These are phyloP conservation scores for Carassius carassius DNA, from an alignment of 2,113 vertebrate genomes.

Conservation along the genomic window DNA sequence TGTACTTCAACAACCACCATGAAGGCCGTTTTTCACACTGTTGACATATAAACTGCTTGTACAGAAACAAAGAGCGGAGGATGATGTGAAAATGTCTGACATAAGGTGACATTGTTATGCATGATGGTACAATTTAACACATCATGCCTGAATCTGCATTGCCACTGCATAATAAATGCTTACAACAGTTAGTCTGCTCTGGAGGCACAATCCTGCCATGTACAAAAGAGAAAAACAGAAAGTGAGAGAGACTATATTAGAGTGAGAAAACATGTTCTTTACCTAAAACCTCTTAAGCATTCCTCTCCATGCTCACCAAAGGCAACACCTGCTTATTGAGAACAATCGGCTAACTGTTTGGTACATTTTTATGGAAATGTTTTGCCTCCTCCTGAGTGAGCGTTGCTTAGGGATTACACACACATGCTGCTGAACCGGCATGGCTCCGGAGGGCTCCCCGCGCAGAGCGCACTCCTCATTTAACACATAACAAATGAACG, in stretches of 20 bases:
- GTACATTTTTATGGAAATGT: constrained; percentile 80
- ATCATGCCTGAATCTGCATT: constrained; percentile 65
- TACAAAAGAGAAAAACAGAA: constrained; percentile 64
- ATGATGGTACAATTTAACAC: constrained; percentile 66
- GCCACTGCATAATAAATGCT: constrained; percentile 72
- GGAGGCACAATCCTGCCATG: constrained; percentile 72
- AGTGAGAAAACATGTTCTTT: constrained; percentile 27
- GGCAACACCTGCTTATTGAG: constrained; percentile 78
- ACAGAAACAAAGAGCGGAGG: constrained; percentile 63
- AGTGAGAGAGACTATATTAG: not conserved
- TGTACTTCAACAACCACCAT: constrained; percentile 1
- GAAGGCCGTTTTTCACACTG: constrained; percentile 8
- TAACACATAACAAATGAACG: constrained; percentile 65
- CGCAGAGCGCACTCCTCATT: constrained; percentile 67
- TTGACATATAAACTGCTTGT: constrained; percentile 44
- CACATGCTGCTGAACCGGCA: constrained; percentile 66
- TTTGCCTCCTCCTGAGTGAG: constrained; percentile 75
- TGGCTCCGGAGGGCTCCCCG: constrained; percentile 68
- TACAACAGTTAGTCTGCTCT: constrained; percentile 67
- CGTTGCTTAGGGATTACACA: constrained; percentile 77
- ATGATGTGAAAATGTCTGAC: constrained; percentile 48
- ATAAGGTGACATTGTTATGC: constrained; percentile 69
- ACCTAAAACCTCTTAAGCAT: constrained; percentile 72
- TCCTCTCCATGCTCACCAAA: constrained; percentile 70
- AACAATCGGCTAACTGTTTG: constrained; percentile 78